Base-by-base conservation (phyloP, 2,888 invertebrate species). In the Tiphia femorata region DNA sequence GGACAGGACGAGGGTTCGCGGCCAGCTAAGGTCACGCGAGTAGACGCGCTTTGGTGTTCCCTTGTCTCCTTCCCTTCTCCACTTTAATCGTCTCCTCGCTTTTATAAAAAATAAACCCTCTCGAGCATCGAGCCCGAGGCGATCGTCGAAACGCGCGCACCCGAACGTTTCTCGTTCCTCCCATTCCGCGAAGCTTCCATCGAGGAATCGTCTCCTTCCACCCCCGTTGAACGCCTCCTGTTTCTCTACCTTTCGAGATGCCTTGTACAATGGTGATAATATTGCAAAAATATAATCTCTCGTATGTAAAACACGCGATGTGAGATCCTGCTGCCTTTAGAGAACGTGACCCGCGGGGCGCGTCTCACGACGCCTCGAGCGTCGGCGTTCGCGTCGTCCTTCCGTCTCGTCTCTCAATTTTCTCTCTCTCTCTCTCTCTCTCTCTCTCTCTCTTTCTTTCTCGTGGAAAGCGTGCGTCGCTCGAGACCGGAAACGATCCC, bases 231-330 rank as follows among this genome's bases (percentile, higher is more conserved):
- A 33, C 14, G 41, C 25, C 23, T 21, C 21, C 14, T 23, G 14
- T 25, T 10, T 25, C 17, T 5, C 49, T 40, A 38, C 46, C 27
- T 43, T 30, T 58, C 67, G 46, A 68, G 62, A 60, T 65, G 64
- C 25, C 68, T 62, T 37, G 44, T 63, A 55, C 49, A 65, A 69
- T 61, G 65, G 54, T 61, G 65, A 64, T 67, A 64, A 57, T 67
- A 64, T 64, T 68, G 65, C 63, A 68, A 68, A 69, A 66, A 66
- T 69, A 69, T 58, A 70, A 57, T 37, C 66, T 69, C 66, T 69
- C 66, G 58, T 55, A 52, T 53, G 55, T 53, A 49, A 53, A n/a
- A 50, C 54, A 58, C 53, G 64, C 46, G 52, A 64, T 58, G 60
- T 50, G 50, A 55, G 49, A 41, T 49, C 23, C 14, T 41, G 17